phyloP scores from a whole-genome alignment of 2,113 vertebrate species.

The Stercorarius parasiticus region DNA sequence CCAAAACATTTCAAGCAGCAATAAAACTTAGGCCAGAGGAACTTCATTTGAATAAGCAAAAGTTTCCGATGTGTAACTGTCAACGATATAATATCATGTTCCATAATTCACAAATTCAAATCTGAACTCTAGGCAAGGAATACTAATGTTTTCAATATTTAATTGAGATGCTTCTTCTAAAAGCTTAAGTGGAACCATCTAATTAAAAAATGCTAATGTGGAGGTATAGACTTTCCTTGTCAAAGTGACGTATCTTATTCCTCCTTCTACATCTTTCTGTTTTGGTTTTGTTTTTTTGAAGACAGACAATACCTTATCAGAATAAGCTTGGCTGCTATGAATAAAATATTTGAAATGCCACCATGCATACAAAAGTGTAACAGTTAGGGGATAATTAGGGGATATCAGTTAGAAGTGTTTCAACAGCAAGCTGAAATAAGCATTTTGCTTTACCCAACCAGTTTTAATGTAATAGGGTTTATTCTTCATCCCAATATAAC shows the following conservation, averaged over 20 bases:
- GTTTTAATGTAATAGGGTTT: not conserved
- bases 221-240: slow-evolving; percentile 52
- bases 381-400: not conserved
- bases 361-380: not conserved
- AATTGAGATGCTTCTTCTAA: slow-evolving; percentile 56
- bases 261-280: not conserved
- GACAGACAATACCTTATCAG: slow-evolving; percentile 13
- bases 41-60: not conserved
- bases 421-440: not conserved
- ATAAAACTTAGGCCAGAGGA: not conserved
- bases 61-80: not conserved
- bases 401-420: not conserved
- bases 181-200: slow-evolving; percentile 60
- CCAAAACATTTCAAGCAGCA: not conserved
- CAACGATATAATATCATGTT: not conserved
- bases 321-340: slow-evolving; percentile 29
- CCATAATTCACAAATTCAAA: slow-evolving; percentile 24
- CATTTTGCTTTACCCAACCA: not conserved
- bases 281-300: not conserved
- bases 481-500: not conserved
- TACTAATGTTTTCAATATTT: slow-evolving; percentile 63
- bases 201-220: slow-evolving; percentile 72
- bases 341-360: slow-evolving; percentile 56
- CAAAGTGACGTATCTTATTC: slow-evolving; percentile 55
- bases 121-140: slow-evolving; percentile 28